Evolutionary conservation across 2,113 vertebrate genomes (phyloP).

Genomic region (Corythornis vintsioides): DNA sequence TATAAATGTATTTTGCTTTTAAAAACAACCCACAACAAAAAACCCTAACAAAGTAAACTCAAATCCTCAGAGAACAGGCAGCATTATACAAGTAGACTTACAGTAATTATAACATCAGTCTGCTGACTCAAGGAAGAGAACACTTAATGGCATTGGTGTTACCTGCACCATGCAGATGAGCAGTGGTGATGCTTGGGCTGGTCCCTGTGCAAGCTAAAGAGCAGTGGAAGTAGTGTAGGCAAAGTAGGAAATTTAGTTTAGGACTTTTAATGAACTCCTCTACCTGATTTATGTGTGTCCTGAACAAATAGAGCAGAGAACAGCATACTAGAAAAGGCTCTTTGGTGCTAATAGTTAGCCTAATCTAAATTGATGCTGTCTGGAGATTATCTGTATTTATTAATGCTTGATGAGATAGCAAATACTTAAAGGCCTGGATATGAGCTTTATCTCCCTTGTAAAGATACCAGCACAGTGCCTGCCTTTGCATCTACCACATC

Average conservation of each 20-base stretch:
- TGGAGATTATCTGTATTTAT: not conserved
- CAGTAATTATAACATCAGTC: not conserved
- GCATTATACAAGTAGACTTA: not conserved
- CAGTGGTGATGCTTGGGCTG: rapidly evolving
- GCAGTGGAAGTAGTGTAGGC: not conserved
- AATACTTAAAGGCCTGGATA: not conserved
- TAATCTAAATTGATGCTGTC: not conserved
- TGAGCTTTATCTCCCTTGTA: not conserved
- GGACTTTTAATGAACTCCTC: not conserved
- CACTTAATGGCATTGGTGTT: not conserved
- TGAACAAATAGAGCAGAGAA: not conserved
- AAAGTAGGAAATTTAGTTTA: not conserved
- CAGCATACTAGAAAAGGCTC: not conserved
- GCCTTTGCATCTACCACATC: not conserved
- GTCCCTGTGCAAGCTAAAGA: not conserved
- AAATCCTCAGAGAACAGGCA: not conserved
- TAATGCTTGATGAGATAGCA: not conserved
- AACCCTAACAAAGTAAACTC: not conserved
- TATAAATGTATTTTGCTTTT: not conserved
- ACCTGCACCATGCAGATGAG: too few relatives aligned
- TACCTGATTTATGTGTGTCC: not conserved
- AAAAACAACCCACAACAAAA: not conserved
- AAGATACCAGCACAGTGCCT: not conserved
- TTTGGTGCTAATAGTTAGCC: not conserved
- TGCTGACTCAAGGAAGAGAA: not conserved